Evolutionary conservation across 1,140 invertebrate species (phyloP).

Genomic region (Aphelenchoides avenae): DNA sequence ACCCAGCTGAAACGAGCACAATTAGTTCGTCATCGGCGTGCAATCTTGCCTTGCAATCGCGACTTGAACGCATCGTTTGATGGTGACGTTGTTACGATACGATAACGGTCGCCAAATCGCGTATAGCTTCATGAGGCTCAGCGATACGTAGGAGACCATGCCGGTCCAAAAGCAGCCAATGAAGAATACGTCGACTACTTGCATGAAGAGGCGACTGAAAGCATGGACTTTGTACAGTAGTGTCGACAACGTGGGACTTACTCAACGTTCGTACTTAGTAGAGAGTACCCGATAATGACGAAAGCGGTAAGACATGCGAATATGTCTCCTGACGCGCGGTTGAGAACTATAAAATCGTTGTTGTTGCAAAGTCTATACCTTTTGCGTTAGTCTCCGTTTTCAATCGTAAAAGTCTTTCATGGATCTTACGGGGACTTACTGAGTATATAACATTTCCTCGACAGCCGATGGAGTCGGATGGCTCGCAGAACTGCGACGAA

Average conservation of each 20-base stretch:
- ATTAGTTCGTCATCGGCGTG: neutral
- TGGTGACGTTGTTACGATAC: conserved; percentile 47
- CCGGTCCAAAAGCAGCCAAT: conserved; percentile 47
- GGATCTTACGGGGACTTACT: no score
- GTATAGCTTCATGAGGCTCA: conserved; percentile 49
- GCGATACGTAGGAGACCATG: conserved; percentile 49
- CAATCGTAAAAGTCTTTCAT: no score
- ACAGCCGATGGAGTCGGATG: conserved; percentile 45
- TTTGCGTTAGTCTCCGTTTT: no score
- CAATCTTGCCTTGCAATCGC: conserved; percentile 37
- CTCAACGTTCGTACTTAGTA: conserved; percentile 36
- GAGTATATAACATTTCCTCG: conserved; percentile 51
- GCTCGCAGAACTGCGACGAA: conserved; percentile 41
- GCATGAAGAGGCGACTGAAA: conserved; percentile 43
- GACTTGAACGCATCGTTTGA: conserved; percentile 47
- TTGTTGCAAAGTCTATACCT: no score
- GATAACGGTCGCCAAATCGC: conserved; percentile 46
- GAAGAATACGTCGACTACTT: conserved; percentile 48
- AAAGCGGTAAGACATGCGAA: conserved; percentile 40
- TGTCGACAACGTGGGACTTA: no score
- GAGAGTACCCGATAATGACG: conserved; percentile 30
- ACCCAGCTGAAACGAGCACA: conserved; percentile 27
- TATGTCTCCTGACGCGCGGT: conserved; percentile 49
- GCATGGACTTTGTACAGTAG: no score
- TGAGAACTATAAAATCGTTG: no score